phyloP scores from a whole-genome alignment of 1,140 invertebrate genomes.

The Drosophila ogumai region DNA sequence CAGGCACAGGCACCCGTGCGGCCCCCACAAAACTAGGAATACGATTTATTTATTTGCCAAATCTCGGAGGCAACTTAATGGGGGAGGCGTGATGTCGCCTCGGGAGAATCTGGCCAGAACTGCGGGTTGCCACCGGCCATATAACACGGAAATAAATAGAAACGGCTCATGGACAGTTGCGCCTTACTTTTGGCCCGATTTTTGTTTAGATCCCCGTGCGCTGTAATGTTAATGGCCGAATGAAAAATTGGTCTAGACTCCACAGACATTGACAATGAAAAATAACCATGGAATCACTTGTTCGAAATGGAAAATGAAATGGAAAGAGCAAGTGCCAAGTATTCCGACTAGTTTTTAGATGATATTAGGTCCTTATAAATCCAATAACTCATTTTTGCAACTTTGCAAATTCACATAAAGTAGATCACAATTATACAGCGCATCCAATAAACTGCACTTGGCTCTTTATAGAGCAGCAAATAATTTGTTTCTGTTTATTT shows the following conservation, averaged over 20 bases:
- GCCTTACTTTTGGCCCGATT: slow-evolving; percentile 58
- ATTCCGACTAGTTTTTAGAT: too few relatives aligned
- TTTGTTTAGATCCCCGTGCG: slow-evolving; percentile 35
- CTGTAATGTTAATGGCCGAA: slow-evolving; percentile 63
- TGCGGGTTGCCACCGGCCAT: slow-evolving; percentile 18
- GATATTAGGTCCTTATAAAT: neutral
- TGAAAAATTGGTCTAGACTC: slow-evolving; percentile 44
- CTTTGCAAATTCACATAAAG: slow-evolving; percentile 5
- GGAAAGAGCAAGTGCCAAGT: neutral
- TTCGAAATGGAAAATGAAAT: neutral
- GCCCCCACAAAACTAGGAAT: slow-evolving; percentile 56
- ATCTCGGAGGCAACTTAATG: slow-evolving; percentile 46
- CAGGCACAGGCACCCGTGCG: slow-evolving; percentile 6
- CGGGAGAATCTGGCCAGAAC: slow-evolving; percentile 17
- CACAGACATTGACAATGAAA: slow-evolving; percentile 30
- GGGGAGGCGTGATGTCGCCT: slow-evolving; percentile 24
- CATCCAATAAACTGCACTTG: slow-evolving; percentile 46
- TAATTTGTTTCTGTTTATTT: slow-evolving; percentile 69
- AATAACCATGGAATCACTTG: slow-evolving; percentile 24
- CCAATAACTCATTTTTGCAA: neutral
- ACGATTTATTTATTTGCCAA: slow-evolving; percentile 70
- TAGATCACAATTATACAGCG: slow-evolving; percentile 22
- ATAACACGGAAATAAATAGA: slow-evolving; percentile 59
- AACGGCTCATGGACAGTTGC: slow-evolving; percentile 63
- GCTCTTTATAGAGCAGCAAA: slow-evolving; percentile 44